Evolutionary conservation across 2,888 invertebrate genomes (phyloP).

Genomic region (Escarpia spicata): DNA sequence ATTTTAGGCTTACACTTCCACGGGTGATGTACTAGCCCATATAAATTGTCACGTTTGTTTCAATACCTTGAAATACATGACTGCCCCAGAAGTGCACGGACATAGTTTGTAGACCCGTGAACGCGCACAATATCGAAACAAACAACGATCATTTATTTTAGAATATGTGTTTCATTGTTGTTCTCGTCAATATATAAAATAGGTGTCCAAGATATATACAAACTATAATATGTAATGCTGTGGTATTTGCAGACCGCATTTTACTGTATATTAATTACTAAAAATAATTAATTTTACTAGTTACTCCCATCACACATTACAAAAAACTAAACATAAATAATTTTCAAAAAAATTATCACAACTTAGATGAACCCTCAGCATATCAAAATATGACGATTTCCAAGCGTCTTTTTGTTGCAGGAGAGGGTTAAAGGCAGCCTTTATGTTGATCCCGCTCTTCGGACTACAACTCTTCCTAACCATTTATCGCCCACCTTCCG

Average conservation of each 20-base stretch:
- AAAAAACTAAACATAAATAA: background rate
- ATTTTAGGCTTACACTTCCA: too few relatives aligned
- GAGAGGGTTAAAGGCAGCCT: conserved; percentile 60
- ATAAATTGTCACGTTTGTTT: too few relatives aligned
- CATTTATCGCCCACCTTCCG: conserved; percentile 55
- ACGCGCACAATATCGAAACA: too few relatives aligned
- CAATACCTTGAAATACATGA: too few relatives aligned
- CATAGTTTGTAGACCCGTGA: too few relatives aligned
- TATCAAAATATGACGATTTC: background rate
- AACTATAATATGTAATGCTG: too few relatives aligned
- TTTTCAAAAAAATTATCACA: background rate
- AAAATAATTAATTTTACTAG: background rate
- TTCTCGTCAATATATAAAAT: too few relatives aligned
- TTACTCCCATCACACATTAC: background rate
- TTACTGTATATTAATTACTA: background rate
- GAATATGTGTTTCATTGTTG: too few relatives aligned
- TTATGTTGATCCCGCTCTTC: conserved; percentile 61
- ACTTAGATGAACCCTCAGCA: background rate
- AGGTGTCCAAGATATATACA: too few relatives aligned
- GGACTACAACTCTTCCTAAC: conserved; percentile 60
- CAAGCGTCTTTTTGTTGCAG: conserved; percentile 40
- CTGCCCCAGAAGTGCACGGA: too few relatives aligned
- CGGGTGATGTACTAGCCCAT: too few relatives aligned
- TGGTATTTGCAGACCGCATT: background rate
- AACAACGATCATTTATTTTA: too few relatives aligned